Evolutionary conservation across 2,888 invertebrate genomes (phyloP), one percentile per base, ranked within the genome.

Genomic region (Herminia tarsipennalis): DNA sequence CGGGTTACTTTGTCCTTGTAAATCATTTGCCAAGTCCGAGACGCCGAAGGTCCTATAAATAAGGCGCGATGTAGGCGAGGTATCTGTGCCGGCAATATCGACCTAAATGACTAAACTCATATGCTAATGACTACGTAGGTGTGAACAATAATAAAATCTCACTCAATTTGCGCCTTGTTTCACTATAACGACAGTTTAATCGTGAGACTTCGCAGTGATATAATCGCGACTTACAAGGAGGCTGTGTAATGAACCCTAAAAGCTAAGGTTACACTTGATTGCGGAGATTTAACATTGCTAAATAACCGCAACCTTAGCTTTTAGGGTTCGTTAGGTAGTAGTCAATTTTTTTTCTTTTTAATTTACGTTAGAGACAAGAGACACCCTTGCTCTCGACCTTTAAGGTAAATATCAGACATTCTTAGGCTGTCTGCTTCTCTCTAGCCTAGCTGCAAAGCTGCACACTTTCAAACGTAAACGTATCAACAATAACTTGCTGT

Each of bases 41-140:
- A n/a, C n/a, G n/a, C n/a, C n/a, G n/a, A n/a, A n/a, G n/a, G 54
- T 13, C 58, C 50, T 44, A 52, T 72, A 43, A 58, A 75, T 78
- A 79, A 70, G 73, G 75, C 70, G 53, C 21, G 39, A 51, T 49
- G 81, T 81, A 73, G 83, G 83, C 70, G 76, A 64, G 46, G 51
- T 64, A 69, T 75, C 70, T 64, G 70, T 72, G 67, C 62, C 62
- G 67, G 74, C 67, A 61, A 56, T 55, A 59, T 66, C 76, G 81
- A 80, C 86, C 81, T 73, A 73, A 83, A 83, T 84, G 69, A 64
- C 81, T 79, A 80, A 73, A 81, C 54, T 50, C 44, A 30, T 70
- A 81, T 82, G 81, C 54, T 70, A 81, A 81, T 81, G 20, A 54
- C 33, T 14, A 29, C 24, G 66, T 66, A 49, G 66, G 65, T 56